These are phyloP conservation scores for Apotomis capreana DNA, from an alignment of 2,888 invertebrate genomes.

Conservation along the genomic window DNA sequence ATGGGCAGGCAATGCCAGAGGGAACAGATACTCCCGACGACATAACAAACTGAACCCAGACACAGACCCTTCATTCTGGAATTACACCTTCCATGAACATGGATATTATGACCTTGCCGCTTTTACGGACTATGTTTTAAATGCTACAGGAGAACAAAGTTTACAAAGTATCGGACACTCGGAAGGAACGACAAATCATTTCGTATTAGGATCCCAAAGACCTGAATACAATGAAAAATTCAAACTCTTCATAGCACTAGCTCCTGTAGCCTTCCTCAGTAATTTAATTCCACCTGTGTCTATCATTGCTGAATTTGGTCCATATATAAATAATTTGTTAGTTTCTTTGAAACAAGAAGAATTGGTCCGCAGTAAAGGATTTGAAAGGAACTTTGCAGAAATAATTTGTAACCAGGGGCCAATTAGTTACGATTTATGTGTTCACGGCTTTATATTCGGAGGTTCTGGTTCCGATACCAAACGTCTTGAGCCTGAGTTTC, in stretches of 20 bases:
- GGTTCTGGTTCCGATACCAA: slow-evolving; percentile 41
- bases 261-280: slow-evolving; percentile 79
- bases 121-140: slow-evolving; percentile 66
- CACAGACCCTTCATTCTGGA: slow-evolving; percentile 69
- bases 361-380: slow-evolving; percentile 45
- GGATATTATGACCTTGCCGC: slow-evolving; percentile 87
- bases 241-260: slow-evolving; percentile 74
- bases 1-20: slow-evolving; percentile 73
- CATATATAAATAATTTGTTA: slow-evolving; percentile 56
- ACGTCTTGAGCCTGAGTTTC: slow-evolving; percentile 48
- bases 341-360: slow-evolving; percentile 58
- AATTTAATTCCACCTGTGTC: slow-evolving; percentile 56
- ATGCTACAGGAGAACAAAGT: slow-evolving; percentile 71
- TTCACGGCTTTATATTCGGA: slow-evolving; percentile 5
- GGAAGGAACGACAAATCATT: slow-evolving; percentile 83
- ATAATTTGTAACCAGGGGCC: slow-evolving; percentile 19
- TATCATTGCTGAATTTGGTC: slow-evolving; percentile 55
- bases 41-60: slow-evolving; percentile 71
- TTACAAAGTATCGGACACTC: slow-evolving; percentile 87
- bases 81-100: slow-evolving; percentile 86
- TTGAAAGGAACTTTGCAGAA: slow-evolving; percentile 29
- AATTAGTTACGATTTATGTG: slow-evolving; percentile 21
- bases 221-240: slow-evolving; percentile 84
- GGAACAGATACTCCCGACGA: slow-evolving; percentile 81
- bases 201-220: slow-evolving; percentile 73